These are phyloP conservation scores for Chaetoderma sp. DNA, from an alignment of 2,888 invertebrate genomes.

Conservation along the genomic window DNA sequence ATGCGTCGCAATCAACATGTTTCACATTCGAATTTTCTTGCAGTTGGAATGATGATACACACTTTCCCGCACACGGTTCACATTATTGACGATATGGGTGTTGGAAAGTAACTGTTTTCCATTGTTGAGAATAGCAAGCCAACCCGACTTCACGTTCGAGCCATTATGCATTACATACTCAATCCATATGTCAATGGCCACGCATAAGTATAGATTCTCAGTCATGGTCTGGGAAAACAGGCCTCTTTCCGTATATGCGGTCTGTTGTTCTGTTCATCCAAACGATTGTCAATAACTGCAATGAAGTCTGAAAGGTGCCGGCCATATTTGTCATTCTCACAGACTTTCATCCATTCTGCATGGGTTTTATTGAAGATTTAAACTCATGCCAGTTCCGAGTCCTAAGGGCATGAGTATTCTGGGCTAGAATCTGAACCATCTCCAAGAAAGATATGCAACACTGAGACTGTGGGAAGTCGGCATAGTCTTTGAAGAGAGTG, in stretches of 20 bases:
- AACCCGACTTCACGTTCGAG: not conserved
- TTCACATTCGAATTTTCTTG: not conserved
- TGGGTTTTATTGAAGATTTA: not conserved
- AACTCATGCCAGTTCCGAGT: not conserved
- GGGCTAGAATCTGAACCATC: not conserved
- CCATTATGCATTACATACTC: not conserved
- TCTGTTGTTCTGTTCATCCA: too few relatives aligned
- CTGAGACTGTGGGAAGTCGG: too few relatives aligned
- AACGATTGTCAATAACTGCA: not conserved
- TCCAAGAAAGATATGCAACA: not conserved
- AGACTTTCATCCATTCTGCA: not conserved
- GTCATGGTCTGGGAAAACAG: not conserved
- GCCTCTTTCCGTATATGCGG: too few relatives aligned
- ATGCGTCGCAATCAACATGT: constrained; percentile 19
- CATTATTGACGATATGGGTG: not conserved
- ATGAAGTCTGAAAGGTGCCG: not conserved
- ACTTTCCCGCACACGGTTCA: not conserved
- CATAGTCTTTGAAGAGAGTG: too few relatives aligned
- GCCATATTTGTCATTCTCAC: not conserved
- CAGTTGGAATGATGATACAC: not conserved
- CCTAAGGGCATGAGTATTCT: not conserved
- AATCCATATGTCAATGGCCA: not conserved
- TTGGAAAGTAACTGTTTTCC: not conserved
- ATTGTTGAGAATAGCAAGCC: not conserved
- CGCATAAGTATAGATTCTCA: not conserved